Conservation (phyloP, 1,140 invertebrate species). For the Drosophila setifemur region DNA sequence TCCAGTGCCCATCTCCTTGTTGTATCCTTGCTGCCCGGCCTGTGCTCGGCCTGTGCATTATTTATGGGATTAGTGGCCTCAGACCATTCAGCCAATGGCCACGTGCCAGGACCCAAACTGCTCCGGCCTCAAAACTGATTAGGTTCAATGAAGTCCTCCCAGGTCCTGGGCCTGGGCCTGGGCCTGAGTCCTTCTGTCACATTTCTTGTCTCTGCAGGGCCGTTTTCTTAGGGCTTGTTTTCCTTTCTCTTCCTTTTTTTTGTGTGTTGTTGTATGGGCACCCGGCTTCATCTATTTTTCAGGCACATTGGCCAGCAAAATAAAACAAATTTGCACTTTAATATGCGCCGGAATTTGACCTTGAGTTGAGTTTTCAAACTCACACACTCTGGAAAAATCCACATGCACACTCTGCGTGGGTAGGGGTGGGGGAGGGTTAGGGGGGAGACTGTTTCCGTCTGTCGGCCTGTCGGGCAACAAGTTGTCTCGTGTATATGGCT, state of each 20-base stretch:
- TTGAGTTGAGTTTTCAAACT: constrained; percentile 48
- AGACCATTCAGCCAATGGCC: constrained; percentile 47
- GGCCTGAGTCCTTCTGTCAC: constrained; percentile 7
- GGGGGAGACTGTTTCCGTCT: constrained; percentile 1
- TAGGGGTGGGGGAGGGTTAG: too few species aligned
- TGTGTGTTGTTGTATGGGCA: neutral
- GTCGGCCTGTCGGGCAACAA: constrained; percentile 52
- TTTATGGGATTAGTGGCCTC: constrained; percentile 74
- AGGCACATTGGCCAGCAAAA: constrained; percentile 57
- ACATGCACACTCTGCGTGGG: constrained; percentile 16
- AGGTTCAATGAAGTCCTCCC: constrained; percentile 70
- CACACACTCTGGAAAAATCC: constrained; percentile 3
- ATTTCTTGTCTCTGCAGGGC: constrained; percentile 27
- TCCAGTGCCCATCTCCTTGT: constrained; percentile 9
- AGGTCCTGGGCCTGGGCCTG: too few species aligned
- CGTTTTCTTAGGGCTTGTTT: constrained; percentile 7
- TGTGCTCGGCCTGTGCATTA: constrained; percentile 51
- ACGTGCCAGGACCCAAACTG: constrained; percentile 58
- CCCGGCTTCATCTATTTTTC: constrained; percentile 62
- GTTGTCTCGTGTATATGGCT: constrained; percentile 48
- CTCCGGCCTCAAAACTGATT: constrained; percentile 71
- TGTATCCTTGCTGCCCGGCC: constrained; percentile 27
- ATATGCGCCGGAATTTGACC: constrained; percentile 62
- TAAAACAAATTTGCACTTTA: constrained; percentile 79
- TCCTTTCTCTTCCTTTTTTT: neutral